A percentile compares a stretch with the other conserved stretches of the same genome.
These are phyloP conservation scores for Gastracanthus pulcherrimus DNA, from an alignment of 2,888 invertebrate species.

Conservation along the genomic window DNA sequence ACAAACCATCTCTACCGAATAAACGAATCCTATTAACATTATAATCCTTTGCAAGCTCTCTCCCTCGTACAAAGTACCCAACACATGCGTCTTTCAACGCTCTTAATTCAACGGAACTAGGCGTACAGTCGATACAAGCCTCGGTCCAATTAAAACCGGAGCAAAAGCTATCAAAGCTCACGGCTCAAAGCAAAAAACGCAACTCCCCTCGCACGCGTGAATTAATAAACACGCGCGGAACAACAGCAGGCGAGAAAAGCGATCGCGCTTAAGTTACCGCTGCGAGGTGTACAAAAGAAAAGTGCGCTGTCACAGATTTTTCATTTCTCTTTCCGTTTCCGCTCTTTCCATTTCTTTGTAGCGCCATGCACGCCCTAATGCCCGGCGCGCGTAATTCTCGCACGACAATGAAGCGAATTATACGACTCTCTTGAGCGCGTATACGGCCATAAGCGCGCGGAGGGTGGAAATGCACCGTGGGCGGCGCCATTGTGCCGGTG, in stretches of 20 bases:
- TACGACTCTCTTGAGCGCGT: constrained; percentile 5
- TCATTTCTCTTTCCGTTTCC: background rate
- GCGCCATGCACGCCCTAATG: constrained; percentile 12
- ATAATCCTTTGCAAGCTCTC: no score
- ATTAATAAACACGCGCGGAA: background rate
- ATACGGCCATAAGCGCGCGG: no score
- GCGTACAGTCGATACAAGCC: no score
- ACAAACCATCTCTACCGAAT: no score
- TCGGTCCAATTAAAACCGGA: background rate
- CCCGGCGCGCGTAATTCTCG: constrained; percentile 41
- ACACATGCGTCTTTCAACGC: no score
- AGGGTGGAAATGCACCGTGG: no score
- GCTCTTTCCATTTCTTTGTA: background rate
- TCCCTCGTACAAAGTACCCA: no score
- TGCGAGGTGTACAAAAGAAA: no score
- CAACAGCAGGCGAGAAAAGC: background rate
- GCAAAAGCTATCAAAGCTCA: no score
- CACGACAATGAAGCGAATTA: constrained; percentile 50
- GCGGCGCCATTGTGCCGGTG: background rate
- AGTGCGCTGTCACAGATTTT: background rate
- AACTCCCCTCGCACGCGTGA: background rate
- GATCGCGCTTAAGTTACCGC: background rate
- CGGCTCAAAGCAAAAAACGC: background rate
- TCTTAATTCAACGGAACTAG: no score
- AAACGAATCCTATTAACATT: no score